Evolutionary conservation across 2,888 invertebrate genomes (phyloP), one percentile per base, ranked within the genome.

Genomic region (Oxyscelio sp.): DNA sequence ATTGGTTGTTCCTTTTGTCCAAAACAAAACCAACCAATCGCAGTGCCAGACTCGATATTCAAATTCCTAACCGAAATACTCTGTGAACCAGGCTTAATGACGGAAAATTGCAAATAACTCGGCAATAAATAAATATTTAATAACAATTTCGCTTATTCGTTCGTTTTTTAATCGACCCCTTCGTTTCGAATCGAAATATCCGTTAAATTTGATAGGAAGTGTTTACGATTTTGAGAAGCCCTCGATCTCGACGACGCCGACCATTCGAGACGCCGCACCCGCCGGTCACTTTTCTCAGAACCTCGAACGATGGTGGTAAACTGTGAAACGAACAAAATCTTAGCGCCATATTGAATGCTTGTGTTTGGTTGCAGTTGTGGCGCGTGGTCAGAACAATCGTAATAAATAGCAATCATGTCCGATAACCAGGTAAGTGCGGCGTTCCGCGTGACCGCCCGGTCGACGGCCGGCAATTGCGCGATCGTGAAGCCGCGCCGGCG

Each of bases 321-420:
- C 89, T 88, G 89, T 89, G 89, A 89, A 88, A 89, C 86, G 87
- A 91, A 94, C 93, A 94, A 93, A 93, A 93, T 92, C 90, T 87
- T 87, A 91, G 92, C 94, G 94, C 94, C 94, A 94, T 94, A 94
- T 94, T 94, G 93, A 90, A 85, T 90, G 92, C 91, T 92, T 93
- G 93, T 94, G 93, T 94, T 93, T 93, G 92, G 91, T 92, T 93
- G 89, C 89, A 89, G 90, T 90, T 93, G 91, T 92, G 93, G 93
- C 94, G 94, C 94, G 94, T 94, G 93, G 92, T 92, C 91, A 88
- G 88, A 89, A 88, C 87, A 88, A 89, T 90, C 87, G 86, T 89
- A 83, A 63, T 89, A 91, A 91, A 90, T 89, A 90, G 87, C 86
- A 88, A 92, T 83, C 89, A 94, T 94, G 94, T 92, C 94, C 68